Percentiles rank a stretch among this genome's conserved stretches.
These are phyloP conservation scores for Acestrorhynchus altus DNA, from an alignment of 2,797 vertebrate species.

Conservation along the genomic window DNA sequence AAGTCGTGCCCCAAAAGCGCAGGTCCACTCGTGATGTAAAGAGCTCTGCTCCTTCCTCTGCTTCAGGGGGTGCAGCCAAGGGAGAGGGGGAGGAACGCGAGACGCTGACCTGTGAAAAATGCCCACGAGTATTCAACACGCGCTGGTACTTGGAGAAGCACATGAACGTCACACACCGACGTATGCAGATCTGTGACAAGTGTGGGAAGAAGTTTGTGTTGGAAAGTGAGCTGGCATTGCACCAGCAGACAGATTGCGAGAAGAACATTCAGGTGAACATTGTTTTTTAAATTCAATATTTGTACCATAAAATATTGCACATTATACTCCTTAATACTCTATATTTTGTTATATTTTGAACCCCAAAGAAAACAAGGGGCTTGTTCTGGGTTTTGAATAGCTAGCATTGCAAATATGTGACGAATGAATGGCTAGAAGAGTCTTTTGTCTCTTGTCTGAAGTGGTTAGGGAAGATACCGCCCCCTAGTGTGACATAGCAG, in stretches of 20 bases:
- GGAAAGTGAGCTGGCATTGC: constrained; percentile 97
- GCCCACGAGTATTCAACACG: constrained; percentile 97
- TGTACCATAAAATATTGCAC: not conserved
- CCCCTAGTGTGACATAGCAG: not conserved
- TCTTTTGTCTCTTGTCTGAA: not conserved
- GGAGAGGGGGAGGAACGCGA: constrained; percentile 90
- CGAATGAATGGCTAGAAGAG: not conserved
- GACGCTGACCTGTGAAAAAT: constrained; percentile 96
- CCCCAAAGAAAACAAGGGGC: too few relatives aligned
- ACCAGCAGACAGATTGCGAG: constrained; percentile 99
- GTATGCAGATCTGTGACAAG: constrained; percentile 99
- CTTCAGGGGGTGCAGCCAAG: constrained; percentile 68
- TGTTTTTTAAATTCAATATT: not conserved
- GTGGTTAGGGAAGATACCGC: not conserved
- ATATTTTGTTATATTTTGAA: too few relatives aligned
- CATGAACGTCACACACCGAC: constrained; percentile 97
- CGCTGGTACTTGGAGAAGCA: constrained; percentile 99
- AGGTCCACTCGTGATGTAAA: constrained; percentile 73
- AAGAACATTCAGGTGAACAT: constrained; percentile 97
- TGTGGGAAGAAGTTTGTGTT: constrained; percentile 99
- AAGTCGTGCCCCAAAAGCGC: constrained; percentile 85
- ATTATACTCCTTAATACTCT: too few relatives aligned
- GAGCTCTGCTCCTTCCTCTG: constrained; percentile 68
- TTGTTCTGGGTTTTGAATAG: not conserved
- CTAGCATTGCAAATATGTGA: not conserved